These are phyloP conservation scores for Cladopsammia gracilis DNA, from an alignment of 64 coral and sea anemone species.

Conservation along the genomic window DNA sequence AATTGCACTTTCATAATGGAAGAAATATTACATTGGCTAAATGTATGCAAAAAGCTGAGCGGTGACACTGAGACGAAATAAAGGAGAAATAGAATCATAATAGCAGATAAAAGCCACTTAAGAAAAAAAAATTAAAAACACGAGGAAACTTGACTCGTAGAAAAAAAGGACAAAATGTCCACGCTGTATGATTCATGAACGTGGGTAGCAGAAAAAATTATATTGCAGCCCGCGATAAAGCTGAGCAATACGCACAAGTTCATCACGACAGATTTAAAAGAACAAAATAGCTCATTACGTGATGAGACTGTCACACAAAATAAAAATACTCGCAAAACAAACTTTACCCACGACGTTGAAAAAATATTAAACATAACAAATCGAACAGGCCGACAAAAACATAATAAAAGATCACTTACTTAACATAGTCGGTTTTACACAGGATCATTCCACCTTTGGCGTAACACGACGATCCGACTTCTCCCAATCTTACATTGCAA, in stretches of 20 bases:
- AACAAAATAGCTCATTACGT: conserved; percentile 34
- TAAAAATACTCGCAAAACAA: conserved; percentile 39
- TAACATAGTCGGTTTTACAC: conserved; percentile 93
- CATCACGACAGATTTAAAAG: conserved; percentile 12
- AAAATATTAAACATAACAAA: conserved; percentile 29
- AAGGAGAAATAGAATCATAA: conserved; percentile 45
- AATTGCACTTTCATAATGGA: conserved; percentile 89
- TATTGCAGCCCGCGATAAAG: conserved; percentile 16
- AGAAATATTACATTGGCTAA: conserved; percentile 86
- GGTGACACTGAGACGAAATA: conserved; percentile 43
- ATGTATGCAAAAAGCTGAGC: conserved; percentile 78
- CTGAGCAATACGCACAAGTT: neutral
- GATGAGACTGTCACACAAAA: conserved; percentile 49
- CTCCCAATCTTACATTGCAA: conserved; percentile 86
- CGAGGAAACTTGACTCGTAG: conserved; percentile 16
- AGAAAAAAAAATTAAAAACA: conserved; percentile 52
- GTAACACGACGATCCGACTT: conserved; percentile 92
- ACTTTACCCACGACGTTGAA: conserved; percentile 28
- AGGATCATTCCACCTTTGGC: conserved; percentile 95
- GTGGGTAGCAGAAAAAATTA: neutral
- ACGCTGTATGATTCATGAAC: neutral
- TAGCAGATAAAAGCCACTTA: conserved; percentile 82
- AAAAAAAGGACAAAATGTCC: neutral
- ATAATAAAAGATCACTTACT: conserved; percentile 64
- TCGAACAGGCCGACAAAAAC: conserved; percentile 30